phyloP scores from a whole-genome alignment of 2,888 invertebrate genomes.

The Agrotis puta region DNA sequence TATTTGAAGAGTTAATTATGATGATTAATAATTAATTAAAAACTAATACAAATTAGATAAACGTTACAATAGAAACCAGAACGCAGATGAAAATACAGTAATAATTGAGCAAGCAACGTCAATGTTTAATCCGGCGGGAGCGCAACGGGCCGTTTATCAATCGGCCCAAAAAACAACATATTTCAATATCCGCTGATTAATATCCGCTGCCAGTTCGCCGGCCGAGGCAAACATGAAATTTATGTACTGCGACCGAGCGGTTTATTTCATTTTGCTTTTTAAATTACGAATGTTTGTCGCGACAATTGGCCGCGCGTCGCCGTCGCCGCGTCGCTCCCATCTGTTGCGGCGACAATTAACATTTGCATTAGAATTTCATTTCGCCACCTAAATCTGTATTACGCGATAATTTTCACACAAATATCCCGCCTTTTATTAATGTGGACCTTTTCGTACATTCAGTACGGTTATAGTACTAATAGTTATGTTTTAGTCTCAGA shows the following conservation, averaged over 20 bases:
- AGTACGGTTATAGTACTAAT: slow-evolving; percentile 46
- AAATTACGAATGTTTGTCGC: slow-evolving; percentile 90
- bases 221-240: slow-evolving; percentile 90
- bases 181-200: slow-evolving; percentile 91
- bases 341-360: slow-evolving; percentile 88
- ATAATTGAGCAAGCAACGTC: slow-evolving; percentile 86
- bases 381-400: slow-evolving; percentile 67
- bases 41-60: slow-evolving; percentile 42
- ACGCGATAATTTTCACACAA: slow-evolving; percentile 58
- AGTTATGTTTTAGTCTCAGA: slow-evolving; percentile 60
- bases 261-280: slow-evolving; percentile 90
- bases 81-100: slow-evolving; percentile 72
- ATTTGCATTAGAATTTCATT: slow-evolving; percentile 83
- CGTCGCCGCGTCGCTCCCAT: slow-evolving; percentile 82
- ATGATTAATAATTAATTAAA: not conserved
- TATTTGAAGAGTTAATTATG: not conserved
- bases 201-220: slow-evolving; percentile 90
- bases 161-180: slow-evolving; percentile 90
- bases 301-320: slow-evolving; percentile 83
- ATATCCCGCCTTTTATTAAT: slow-evolving; percentile 50
- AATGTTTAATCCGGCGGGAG: slow-evolving; percentile 87
- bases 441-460: slow-evolving; percentile 36
- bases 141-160: slow-evolving; percentile 88
- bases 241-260: slow-evolving; percentile 89
- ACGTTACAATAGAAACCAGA: slow-evolving; percentile 41